Base-by-base conservation (phyloP, 2,113 vertebrate species). In the Menura novaehollandiae region DNA sequence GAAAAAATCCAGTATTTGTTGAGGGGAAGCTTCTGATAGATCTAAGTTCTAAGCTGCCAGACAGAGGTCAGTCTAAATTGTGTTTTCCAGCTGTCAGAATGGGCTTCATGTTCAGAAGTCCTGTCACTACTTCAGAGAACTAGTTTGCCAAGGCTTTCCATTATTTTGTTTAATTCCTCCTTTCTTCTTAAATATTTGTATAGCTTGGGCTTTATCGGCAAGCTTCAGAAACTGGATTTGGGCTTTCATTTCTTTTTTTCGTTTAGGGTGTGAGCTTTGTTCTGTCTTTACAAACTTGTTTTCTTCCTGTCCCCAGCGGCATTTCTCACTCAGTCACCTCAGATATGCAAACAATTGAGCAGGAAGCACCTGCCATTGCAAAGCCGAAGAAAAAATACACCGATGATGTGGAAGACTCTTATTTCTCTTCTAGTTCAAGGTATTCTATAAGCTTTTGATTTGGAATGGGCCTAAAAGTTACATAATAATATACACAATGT, bases 291-390 rank as follows among this genome's bases (percentile, higher is more conserved):
- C 37, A 52, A 83, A 13, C 21, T 92, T 85, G 33, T 37, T 83
- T 91, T 59, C 39, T 92, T 66, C 71, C 59, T 93, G 27, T 89
- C 28, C 53, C 51, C 73, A 99, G 99, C 73, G 99, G 98, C n/a
- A 98, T 99, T 96, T 99, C 99, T 55, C 99, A 99, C 92, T 99
- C 99, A 0, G 98, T 99, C 30, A 87, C 97, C 7, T 98, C 99
- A 18, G 99, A 99, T 88, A 99, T 99, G 99, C 98, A 99, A 85
- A 99, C 98, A 20, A 99, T 99, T 77, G 98, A 99, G 94, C 99
- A 99, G 96, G 99, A 99, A 85, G 98, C 91, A 0, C 99, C 99
- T 3, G 59, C 83, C 24, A 28, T 88, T 71, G 68, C 94, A 7
- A 99, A 98, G 85, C 94, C 97, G 0, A 97, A 97, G 53, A 98